These are phyloP conservation scores for Laticauda laticaudata DNA, from an alignment of 2,113 vertebrate species.

Conservation along the genomic window DNA sequence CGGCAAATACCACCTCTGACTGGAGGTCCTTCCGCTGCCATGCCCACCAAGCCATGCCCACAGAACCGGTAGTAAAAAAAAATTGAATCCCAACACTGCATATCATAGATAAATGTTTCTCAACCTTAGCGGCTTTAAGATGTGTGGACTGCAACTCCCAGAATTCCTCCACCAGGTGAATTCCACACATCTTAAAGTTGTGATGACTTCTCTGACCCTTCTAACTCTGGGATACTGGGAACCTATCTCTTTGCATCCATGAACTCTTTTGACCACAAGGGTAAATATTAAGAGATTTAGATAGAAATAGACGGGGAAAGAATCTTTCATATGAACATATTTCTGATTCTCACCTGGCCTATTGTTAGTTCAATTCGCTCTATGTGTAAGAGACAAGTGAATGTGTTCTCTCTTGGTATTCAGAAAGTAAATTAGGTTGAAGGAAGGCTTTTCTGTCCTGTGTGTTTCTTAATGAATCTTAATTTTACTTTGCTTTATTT, in stretches of 20 bases:
- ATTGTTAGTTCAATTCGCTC: neutral
- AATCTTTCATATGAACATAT: neutral
- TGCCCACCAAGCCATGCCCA: too few relatives aligned
- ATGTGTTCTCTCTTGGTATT: neutral
- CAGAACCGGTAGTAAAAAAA: too few relatives aligned
- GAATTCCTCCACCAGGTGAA: neutral
- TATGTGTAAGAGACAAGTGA: neutral
- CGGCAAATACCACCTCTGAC: too few relatives aligned
- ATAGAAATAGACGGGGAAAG: neutral
- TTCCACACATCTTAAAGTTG: neutral
- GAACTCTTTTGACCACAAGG: neutral
- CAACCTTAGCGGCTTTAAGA: neutral
- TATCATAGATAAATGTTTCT: neutral
- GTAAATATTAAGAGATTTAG: neutral
- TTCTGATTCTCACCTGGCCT: neutral
- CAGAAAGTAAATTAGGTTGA: neutral
- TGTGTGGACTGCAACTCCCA: neutral
- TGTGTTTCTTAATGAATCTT: neutral
- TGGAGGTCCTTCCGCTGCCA: too few relatives aligned
- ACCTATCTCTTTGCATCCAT: neutral
- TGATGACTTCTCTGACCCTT: neutral
- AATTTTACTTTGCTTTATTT: neutral
- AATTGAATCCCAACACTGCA: too few relatives aligned
- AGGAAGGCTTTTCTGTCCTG: neutral
- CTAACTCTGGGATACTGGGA: neutral